Conservation (phyloP, 2,888 invertebrate genomes). For the Pristionchus entomophagus region DNA sequence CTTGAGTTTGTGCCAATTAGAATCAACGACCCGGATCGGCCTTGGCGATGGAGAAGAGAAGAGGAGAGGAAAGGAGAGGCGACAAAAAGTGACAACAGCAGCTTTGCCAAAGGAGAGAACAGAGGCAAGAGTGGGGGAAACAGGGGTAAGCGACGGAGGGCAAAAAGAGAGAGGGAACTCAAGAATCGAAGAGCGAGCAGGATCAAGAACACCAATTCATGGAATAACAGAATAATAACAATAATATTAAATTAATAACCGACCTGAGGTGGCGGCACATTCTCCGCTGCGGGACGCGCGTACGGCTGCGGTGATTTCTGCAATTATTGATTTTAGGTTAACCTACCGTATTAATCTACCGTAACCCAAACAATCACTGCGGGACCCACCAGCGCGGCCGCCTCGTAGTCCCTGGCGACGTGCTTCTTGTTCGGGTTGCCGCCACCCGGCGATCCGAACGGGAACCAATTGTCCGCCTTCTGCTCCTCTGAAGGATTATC, state of each 20-base stretch:
- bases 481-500: slow-evolving; percentile 11
- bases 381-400: background rate
- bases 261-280: slow-evolving; percentile 25
- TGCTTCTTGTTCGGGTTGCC: slow-evolving; percentile 49
- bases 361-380: background rate
- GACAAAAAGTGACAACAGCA: slow-evolving; percentile 34
- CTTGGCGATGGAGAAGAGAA: slow-evolving; percentile 1
- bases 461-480: slow-evolving; percentile 38
- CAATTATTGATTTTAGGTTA: background rate
- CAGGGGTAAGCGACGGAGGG: background rate
- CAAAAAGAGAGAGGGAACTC: background rate
- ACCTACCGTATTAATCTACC: background rate
- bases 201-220: background rate
- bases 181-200: background rate
- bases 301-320: background rate
- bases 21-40: slow-evolving; percentile 40
- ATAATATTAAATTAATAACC: background rate
- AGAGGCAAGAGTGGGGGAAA: background rate
- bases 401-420: slow-evolving; percentile 39
- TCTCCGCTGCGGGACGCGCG: slow-evolving; percentile 7
- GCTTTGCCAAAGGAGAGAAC: slow-evolving; percentile 9
- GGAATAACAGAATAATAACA: background rate
- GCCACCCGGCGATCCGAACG: slow-evolving; percentile 45
- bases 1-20: slow-evolving; percentile 9
- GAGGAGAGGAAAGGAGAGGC: slow-evolving; percentile 1